phyloP scores from a whole-genome alignment of 2,797 vertebrate species.

The Iguana delicatissima region DNA sequence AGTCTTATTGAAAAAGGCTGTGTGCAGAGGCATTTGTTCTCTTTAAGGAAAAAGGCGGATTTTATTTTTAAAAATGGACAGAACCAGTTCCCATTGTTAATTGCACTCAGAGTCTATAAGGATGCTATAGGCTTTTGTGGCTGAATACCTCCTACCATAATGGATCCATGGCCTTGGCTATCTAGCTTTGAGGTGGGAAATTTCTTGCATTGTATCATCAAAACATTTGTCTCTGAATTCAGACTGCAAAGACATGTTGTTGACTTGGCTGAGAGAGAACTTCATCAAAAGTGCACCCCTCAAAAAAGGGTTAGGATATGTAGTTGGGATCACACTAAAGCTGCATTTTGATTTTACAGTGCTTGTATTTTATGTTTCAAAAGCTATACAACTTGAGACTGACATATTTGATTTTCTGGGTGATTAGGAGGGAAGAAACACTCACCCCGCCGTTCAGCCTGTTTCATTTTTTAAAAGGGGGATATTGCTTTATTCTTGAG shows the following conservation, averaged over 20 bases:
- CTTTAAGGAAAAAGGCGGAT: conserved; percentile 35
- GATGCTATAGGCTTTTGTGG: conserved; percentile 66
- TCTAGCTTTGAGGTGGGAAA: conserved; percentile 49
- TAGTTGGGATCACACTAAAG: background rate
- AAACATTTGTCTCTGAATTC: conserved; percentile 49
- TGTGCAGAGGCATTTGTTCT: conserved; percentile 53
- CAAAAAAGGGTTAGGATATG: conserved; percentile 50
- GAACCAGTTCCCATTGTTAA: conserved; percentile 54
- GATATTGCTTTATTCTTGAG: background rate
- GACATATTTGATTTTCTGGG: conserved; percentile 42
- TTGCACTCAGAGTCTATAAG: conserved; percentile 61
- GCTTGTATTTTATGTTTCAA: conserved; percentile 34
- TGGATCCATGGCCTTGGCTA: conserved; percentile 37
- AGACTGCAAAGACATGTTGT: conserved; percentile 45
- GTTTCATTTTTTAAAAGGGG: background rate
- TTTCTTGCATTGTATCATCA: conserved; percentile 57
- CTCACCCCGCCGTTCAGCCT: background rate
- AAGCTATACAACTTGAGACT: conserved; percentile 26
- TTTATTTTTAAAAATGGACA: conserved; percentile 51
- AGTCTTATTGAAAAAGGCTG: conserved; percentile 40
- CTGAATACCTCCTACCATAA: conserved; percentile 67
- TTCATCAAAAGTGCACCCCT: conserved; percentile 35
- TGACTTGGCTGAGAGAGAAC: conserved; percentile 27
- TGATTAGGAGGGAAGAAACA: conserved; percentile 10
- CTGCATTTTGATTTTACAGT: background rate